Conservation (phyloP, 2,113 vertebrate genomes). For the Chrysochloris asiatica region DNA sequence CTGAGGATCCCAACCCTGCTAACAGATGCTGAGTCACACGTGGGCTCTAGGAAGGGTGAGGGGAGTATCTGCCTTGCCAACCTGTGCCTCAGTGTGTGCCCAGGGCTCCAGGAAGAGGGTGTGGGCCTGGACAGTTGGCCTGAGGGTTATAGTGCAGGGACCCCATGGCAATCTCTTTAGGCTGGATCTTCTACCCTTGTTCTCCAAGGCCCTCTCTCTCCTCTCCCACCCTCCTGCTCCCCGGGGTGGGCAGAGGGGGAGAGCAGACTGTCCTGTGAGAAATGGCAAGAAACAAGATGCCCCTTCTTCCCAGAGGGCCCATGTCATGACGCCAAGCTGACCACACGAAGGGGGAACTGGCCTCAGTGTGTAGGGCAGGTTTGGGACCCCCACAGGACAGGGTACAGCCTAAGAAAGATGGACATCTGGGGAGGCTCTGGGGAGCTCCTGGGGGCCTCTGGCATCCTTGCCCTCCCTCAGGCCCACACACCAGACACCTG, state of each 20-base stretch:
- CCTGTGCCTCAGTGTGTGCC: not conserved
- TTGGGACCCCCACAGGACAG: slow-evolving; percentile 18
- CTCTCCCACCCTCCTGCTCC: slow-evolving; percentile 6
- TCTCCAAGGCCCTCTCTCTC: slow-evolving; percentile 19
- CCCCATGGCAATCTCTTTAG: slow-evolving; percentile 20
- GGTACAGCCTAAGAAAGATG: not conserved
- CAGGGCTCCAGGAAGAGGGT: not conserved
- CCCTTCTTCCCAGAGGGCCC: not conserved
- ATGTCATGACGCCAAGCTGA: not conserved
- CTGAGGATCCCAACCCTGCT: slow-evolving; percentile 34
- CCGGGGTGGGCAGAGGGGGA: slow-evolving; percentile 22
- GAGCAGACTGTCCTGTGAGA: slow-evolving; percentile 19
- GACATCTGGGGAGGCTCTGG: not conserved
- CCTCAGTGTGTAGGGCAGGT: not conserved
- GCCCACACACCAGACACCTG: slow-evolving; percentile 41
- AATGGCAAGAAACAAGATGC: not conserved
- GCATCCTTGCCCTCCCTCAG: slow-evolving; percentile 9
- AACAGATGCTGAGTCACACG: slow-evolving; percentile 34
- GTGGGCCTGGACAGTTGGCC: not conserved
- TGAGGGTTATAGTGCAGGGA: not conserved
- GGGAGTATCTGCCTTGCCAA: slow-evolving; percentile 16
- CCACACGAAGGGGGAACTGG: not conserved
- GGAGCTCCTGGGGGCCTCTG: slow-evolving; percentile 15
- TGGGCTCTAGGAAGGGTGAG: slow-evolving; percentile 6
- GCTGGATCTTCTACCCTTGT: not conserved